A percentile compares a stretch with the other conserved stretches of the same genome.
Conservation (phyloP, 2,113 vertebrate species). For the Labeo catla region DNA sequence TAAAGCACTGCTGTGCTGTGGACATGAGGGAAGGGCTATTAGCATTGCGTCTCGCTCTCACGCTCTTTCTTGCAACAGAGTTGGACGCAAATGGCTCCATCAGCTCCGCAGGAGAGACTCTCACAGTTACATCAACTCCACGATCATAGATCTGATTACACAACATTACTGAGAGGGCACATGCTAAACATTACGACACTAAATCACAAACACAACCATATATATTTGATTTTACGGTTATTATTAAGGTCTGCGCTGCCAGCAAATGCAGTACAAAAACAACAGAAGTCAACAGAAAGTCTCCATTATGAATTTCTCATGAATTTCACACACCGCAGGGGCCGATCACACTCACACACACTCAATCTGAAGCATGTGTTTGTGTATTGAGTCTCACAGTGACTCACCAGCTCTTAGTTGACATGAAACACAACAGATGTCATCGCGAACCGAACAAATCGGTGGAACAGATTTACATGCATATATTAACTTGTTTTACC, state of each 20-base stretch:
- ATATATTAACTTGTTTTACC: conserved; percentile 11
- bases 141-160: conserved; percentile 12
- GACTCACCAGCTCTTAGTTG: background rate
- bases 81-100: background rate
- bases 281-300: background rate
- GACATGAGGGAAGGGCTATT: background rate
- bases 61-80: conserved; percentile 6
- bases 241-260: background rate
- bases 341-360: background rate
- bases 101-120: background rate
- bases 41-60: background rate
- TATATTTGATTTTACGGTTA: too few relatives aligned
- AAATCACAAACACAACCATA: background rate
- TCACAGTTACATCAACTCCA: background rate
- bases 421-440: conserved; percentile 4
- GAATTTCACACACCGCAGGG: conserved; percentile 5
- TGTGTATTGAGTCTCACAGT: conserved; percentile 28
- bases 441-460: too few relatives aligned
- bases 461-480: background rate
- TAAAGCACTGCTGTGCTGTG: background rate
- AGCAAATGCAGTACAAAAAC: background rate
- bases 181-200: background rate
- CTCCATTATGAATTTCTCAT: background rate
- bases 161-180: background rate
- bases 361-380: background rate